Evolutionary conservation across 2,797 vertebrate genomes (phyloP).

Genomic region (Sebastes paucispinis): DNA sequence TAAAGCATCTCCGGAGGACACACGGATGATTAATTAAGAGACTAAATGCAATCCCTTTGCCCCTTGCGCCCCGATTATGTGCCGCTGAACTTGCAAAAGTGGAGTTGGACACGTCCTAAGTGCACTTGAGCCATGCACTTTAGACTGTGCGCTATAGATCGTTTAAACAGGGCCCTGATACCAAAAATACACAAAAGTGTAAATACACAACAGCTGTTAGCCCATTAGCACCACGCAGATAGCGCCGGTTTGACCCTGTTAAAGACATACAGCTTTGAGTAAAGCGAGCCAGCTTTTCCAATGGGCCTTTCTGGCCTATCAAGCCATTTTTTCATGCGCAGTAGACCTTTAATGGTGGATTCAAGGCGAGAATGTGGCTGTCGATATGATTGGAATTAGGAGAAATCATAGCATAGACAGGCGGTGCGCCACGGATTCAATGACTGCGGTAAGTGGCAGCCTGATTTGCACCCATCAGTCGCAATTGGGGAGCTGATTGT

Average conservation of each 20-base stretch:
- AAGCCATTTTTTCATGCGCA: conserved; percentile 45
- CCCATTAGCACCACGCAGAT: conserved; percentile 23
- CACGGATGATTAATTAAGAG: too few species aligned
- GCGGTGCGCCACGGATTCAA: conserved; percentile 32
- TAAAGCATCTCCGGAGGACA: too few species aligned
- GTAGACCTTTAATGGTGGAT: conserved; percentile 43
- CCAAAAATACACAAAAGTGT: not conserved
- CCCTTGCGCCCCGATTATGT: too few species aligned
- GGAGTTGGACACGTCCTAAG: too few species aligned
- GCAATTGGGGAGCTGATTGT: conserved; percentile 40
- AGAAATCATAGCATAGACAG: conserved; percentile 35
- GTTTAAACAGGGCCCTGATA: too few species aligned
- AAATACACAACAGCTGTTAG: conserved; percentile 3
- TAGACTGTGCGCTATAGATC: too few species aligned
- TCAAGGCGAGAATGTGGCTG: conserved; percentile 36
- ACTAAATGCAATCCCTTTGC: too few species aligned
- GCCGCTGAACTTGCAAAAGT: too few species aligned
- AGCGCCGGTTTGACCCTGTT: conserved; percentile 27
- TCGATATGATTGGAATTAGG: conserved; percentile 30
- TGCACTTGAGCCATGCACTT: too few species aligned
- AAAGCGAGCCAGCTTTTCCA: conserved; percentile 23
- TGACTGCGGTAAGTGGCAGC: conserved; percentile 46
- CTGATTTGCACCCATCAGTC: conserved; percentile 60
- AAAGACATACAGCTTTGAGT: conserved; percentile 29
- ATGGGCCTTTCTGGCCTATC: conserved; percentile 38